These are phyloP conservation scores for Todiramphus chloris DNA, from an alignment of 2,113 vertebrate species.

Conservation along the genomic window DNA sequence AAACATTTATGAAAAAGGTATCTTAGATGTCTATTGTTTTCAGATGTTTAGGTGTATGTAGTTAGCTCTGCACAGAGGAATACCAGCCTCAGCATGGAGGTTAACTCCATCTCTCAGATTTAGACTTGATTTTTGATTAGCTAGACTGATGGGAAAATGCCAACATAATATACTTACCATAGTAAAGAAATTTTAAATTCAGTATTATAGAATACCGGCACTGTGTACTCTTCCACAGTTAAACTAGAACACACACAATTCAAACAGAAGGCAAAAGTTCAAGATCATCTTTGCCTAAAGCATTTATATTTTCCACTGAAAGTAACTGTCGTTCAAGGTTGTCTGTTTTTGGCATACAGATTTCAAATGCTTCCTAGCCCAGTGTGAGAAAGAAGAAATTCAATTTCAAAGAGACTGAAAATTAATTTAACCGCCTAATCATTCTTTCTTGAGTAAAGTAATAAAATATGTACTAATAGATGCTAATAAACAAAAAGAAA, in stretches of 20 bases:
- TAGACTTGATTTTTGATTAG: not conserved
- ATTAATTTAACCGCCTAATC: not conserved
- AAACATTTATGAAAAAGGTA: not conserved
- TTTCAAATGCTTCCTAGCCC: not conserved
- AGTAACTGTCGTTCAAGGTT: not conserved
- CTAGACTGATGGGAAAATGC: not conserved
- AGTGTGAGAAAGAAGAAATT: not conserved
- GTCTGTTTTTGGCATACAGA: not conserved
- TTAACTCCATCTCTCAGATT: not conserved
- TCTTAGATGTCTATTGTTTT: not conserved
- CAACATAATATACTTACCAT: not conserved
- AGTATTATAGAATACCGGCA: not conserved
- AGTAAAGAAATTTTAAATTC: not conserved
- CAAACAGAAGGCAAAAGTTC: slow-evolving; percentile 32
- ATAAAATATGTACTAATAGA: not conserved
- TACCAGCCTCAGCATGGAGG: not conserved
- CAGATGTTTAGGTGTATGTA: not conserved
- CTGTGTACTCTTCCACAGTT: not conserved
- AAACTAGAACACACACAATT: not conserved
- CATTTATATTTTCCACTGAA: not conserved
- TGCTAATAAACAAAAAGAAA: not conserved
- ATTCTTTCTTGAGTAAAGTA: not conserved
- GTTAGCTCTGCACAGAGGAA: not conserved
- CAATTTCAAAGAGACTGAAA: not conserved
- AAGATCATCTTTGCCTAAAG: not conserved